Base-by-base conservation (phyloP, 2,113 vertebrate species). In the Ptyas mucosa region DNA sequence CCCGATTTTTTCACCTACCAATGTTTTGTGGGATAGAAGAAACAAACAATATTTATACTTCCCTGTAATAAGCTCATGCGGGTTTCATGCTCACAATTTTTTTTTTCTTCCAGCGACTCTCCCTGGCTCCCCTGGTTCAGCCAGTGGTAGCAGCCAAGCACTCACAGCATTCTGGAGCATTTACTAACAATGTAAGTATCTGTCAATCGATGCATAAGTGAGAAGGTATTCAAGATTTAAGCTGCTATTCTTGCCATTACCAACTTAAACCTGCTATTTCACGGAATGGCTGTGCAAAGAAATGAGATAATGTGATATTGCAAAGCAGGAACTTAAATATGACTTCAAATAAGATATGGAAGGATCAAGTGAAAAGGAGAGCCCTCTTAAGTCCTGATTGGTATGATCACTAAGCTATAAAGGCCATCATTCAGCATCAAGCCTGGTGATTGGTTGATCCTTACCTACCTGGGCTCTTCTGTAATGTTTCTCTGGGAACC, bases 121-220 rank as follows among this genome's bases (percentile, higher is more conserved):
- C 91, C 10, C 34, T 92, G 61, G 52, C 51, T 5, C 87, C 91
- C 24, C 20, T 92, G 51, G 81, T 92, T 54, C 91, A 89, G 39
- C 64, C 91, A 55, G 52, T n/a, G 20, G 15, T 46, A 46, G 61
- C 64, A 89, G 61, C 61, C 51, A 89, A 89, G 52, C 51, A 43
- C 43, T 26, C 64, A 89, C 61, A 53, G 15, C 18, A 26, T 21
- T 55, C 87, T 49, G 39, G 23, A 4, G 11, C 52, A 9, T 39
- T 69, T 92, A 8, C 52, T 92, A 39, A 64, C 26, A 92, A 20
- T 8, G 91, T 92, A 69, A n/a, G 91, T 92, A 81, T 57, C 52
- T n/a, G 34, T 24, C 34, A 54, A 20, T 55, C 52, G 10, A 43
- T 52, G 29, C 61, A 14, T 7, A 4, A 52, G 46, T 64, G 29